Base-by-base conservation (phyloP, 2,888 invertebrate species). In the Scrobipalpa atriplicella region DNA sequence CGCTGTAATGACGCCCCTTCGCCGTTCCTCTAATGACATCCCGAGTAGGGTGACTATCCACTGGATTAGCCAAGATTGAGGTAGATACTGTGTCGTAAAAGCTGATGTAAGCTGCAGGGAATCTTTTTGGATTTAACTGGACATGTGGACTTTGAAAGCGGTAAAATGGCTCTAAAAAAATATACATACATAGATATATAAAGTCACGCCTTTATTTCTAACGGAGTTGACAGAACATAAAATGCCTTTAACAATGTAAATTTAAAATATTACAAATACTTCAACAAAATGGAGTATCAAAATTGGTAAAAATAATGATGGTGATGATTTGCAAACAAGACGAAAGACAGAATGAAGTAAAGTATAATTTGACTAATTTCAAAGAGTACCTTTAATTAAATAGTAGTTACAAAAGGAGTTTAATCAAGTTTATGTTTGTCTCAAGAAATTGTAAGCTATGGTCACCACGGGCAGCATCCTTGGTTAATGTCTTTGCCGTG, bases 401-500 rank as follows among this genome's bases (percentile, higher is more conserved):
- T n/a, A n/a, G n/a, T n/a, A n/a, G n/a, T n/a, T n/a, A n/a, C n/a
- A n/a, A n/a, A 29, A 29, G 29, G 2, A 51, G 7, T 1, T 51
- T n/a, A 9, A 51, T 18, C 18, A 56, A 56, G 54, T 1, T n/a
- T 1, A 39, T 51, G 21, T 3, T 52, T 38, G 21, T 64, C 61
- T 52, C 39, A 39, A 62, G n/a, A 72, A 61, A 39, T 41, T 36
- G 64, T 36, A 5, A 71, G 70, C 21, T 66, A 68, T 78, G 82
- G 85, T 71, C 81, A 85, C 88, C 82, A 76, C 77, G 66, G 72
- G 72, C 75, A 79, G 78, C 84, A 88, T 91, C 92, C 92, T 90
- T 91, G 92, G 86, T 90, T 92, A 92, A 92, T 92, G 92, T 92
- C 92, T 92, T 91, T 83, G 86, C 82, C 82, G 87, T 84, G 84